Evolutionary conservation across 2,113 vertebrate species (phyloP), one percentile per base, ranked within the genome.

Genomic region (Asarcornis scutulata): DNA sequence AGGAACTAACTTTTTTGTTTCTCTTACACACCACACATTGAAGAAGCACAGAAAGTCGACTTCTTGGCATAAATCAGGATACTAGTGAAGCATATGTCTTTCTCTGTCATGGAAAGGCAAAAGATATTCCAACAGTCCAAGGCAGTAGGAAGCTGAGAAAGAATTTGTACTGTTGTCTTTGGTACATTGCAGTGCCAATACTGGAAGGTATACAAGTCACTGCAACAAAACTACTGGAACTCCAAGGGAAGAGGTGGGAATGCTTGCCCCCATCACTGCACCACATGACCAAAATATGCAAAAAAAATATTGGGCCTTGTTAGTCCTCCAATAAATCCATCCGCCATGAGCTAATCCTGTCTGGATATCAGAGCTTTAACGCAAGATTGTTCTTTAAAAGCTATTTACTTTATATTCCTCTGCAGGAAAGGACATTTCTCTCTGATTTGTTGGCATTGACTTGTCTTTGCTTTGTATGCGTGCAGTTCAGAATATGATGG

Each of bases 31-130:
- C 34, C 10, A 25, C 2, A 1, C 8, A 67, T 52, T 18, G 56
- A n/a, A 31, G 58, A 13, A 86, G 46, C 52, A 48, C 58, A 86
- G 40, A 42, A 42, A 71, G 12, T 22, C 2, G 21, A 7, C 44
- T 11, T 69, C 55, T 9, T 71, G 62, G 72, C 62, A 67, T 21
- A 42, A 66, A 52, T 17, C 40, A 83, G 67, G 46, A 25, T 13
- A 22, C 7, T 5, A 32, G 22, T 6, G 36, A 32, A 31, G 36
- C 26, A 4, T 1, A 0, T 2, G 13, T 6, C 25, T 55, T 55
- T 32, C 36, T 53, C 15, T 74, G 36, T 15, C 62, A 50, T 67
- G 26, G 46, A 76, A 62, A 86, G 12, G 44, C 17, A 64, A 48
- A 71, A 64, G 1, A 14, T 17, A 9, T 38, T 20, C 40, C 25